Percentiles rank a stretch among this genome's conserved stretches.
phyloP scores from a whole-genome alignment of 2,797 vertebrate genomes.

The Danio jaintianensis region DNA sequence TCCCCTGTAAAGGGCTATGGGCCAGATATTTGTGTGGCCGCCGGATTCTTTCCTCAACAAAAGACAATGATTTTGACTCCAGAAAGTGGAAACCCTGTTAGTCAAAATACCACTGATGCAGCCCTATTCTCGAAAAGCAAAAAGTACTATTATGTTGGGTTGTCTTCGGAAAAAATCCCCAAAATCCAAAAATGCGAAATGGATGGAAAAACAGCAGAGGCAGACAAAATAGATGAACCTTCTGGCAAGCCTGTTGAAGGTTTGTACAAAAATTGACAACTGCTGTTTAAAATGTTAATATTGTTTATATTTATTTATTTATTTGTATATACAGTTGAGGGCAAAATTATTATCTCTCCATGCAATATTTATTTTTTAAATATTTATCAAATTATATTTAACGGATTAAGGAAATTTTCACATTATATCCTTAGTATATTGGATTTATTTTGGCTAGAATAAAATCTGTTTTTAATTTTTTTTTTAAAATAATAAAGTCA shows the following conservation, averaged over 20 bases:
- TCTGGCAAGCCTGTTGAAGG: neutral
- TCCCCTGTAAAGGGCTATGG: accelerated
- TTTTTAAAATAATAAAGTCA: too few species aligned
- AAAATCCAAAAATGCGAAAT: constrained; percentile 54
- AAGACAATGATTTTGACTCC: neutral
- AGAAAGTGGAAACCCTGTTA: accelerated
- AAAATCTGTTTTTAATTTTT: too few species aligned
- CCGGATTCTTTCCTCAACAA: constrained; percentile 30
- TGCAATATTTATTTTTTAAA: too few species aligned
- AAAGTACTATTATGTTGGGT: constrained; percentile 58
- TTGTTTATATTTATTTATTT: too few species aligned
- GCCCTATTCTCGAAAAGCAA: neutral
- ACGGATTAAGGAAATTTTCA: too few species aligned
- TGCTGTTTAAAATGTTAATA: neutral
- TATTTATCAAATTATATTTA: too few species aligned
- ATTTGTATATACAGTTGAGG: too few species aligned
- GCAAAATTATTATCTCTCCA: too few species aligned
- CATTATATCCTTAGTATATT: too few species aligned
- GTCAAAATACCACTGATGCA: accelerated
- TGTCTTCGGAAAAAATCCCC: neutral
- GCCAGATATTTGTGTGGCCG: constrained; percentile 66
- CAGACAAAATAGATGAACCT: accelerated
- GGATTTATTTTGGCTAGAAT: too few species aligned
- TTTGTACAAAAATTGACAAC: neutral
- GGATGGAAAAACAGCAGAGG: accelerated